A percentile compares a stretch with the other conserved stretches of the same genome.
Conservation (phyloP, 2,888 invertebrate species). For the Clepsis dumicolana region DNA sequence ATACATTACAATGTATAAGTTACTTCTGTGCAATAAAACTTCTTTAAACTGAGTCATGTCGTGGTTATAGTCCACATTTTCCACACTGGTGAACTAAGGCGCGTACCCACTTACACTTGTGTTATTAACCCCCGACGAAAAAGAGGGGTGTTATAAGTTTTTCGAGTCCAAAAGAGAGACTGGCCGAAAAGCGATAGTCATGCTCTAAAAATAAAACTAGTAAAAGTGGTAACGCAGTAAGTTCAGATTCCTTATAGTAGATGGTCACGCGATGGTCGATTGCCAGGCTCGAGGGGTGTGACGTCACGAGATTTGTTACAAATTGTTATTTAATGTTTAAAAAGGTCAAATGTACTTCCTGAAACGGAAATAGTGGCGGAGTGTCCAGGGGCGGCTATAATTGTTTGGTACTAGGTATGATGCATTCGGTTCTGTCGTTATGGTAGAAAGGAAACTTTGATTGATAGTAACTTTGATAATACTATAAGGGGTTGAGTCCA, state of each 20-base stretch:
- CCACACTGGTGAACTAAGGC: background rate
- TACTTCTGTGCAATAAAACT: background rate
- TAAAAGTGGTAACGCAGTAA: slow-evolving; percentile 39
- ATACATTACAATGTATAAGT: background rate
- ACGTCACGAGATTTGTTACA: slow-evolving; percentile 8
- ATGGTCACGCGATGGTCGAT: slow-evolving; percentile 33
- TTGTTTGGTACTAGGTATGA: background rate
- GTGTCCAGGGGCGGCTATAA: background rate
- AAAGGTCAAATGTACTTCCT: slow-evolving; percentile 2
- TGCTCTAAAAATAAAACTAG: slow-evolving; percentile 41
- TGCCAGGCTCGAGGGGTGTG: slow-evolving; percentile 9
- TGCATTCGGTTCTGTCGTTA: background rate
- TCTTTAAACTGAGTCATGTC: background rate
- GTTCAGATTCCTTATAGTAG: slow-evolving; percentile 18
- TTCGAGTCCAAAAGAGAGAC: background rate
- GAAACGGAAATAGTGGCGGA: background rate
- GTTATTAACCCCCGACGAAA: too few relatives aligned
- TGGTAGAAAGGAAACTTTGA: too few relatives aligned
- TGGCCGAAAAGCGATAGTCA: slow-evolving; percentile 22
- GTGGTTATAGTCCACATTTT: slow-evolving; percentile 2
- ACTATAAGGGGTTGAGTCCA: too few relatives aligned
- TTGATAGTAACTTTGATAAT: too few relatives aligned
- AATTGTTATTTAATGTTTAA: slow-evolving; percentile 5
- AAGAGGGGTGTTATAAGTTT: too few relatives aligned
- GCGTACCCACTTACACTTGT: background rate